Base-by-base conservation (phyloP, 2,113 vertebrate species). In the Coturnix japonica region DNA sequence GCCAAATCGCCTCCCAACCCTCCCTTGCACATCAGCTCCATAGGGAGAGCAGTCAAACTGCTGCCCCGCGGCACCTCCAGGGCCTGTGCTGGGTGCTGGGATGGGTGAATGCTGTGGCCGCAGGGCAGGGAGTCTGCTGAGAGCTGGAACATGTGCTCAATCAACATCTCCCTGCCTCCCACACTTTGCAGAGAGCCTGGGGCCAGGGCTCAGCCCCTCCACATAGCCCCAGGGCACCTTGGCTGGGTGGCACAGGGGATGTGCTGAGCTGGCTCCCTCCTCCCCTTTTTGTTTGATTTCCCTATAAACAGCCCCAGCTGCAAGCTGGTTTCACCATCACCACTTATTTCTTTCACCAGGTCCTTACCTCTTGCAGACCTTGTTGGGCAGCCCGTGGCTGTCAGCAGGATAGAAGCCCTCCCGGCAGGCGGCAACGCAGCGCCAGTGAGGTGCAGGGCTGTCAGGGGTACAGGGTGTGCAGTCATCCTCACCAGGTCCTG, bases 331-430 rank as follows among this genome's bases (percentile, higher is more conserved):
- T 49, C 83, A 69, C 53, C 21, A 1, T 31, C 17, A 3, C 23
- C 11, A 3, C 46, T 44, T 53, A n/a, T 21, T 37, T 75, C 13
- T 25, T 31, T 41, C 14, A 26, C 60, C 56, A 53, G 14, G 1
- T 44, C 85, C 31, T 0, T 96, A 99, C 99, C 98, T 98, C 90
- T 97, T 97, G 90, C 99, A 99, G 95, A 98, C 98, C 94, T 94
- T 97, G 88, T 98, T 97, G n/a, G 97, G 97, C 51, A 98, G 93
- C 65, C 98, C 98, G 0, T 97, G 96, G 85, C 97, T 95, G 65
- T 98, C 94, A 1, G 97, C 97, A 0, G 97, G 93, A 88, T 98
- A 99, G 96, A 98, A 99, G 18, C 98, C 98, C 56, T 98, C 97
- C 0, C 93, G 87, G 47, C 99, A 99, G 61, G 95, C 14, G 0